These are phyloP conservation scores for Vulpes vulpes DNA, from an alignment of 2,113 vertebrate species.

Conservation along the genomic window DNA sequence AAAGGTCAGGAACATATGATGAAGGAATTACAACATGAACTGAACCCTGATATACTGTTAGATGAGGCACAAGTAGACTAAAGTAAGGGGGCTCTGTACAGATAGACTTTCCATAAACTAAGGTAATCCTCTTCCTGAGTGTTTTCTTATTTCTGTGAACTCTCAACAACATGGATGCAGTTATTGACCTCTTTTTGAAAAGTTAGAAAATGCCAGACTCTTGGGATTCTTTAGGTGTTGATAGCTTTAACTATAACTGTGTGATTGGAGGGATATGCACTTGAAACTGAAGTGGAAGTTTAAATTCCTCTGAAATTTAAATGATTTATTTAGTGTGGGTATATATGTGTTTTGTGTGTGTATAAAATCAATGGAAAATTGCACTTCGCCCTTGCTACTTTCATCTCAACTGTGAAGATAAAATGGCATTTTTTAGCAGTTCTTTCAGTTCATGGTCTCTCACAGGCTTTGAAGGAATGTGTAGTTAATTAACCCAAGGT, in stretches of 20 bases:
- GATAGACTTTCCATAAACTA: not conserved
- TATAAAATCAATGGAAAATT: constrained; percentile 52
- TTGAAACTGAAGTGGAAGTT: constrained; percentile 61
- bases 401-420: constrained; percentile 19
- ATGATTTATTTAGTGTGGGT: not conserved
- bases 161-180: not conserved
- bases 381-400: not conserved
- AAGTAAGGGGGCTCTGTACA: not conserved
- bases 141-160: constrained; percentile 34
- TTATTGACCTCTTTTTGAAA: constrained; percentile 5
- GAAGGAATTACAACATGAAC: not conserved
- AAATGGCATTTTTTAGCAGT: constrained; percentile 61
- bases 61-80: not conserved
- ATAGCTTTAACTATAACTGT: constrained; percentile 31
- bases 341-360: not conserved
- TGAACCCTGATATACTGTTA: not conserved
- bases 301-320: constrained; percentile 54
- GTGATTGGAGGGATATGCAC: not conserved
- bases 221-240: not conserved
- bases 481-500: constrained; percentile 62
- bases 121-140: not conserved
- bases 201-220: not conserved
- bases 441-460: not conserved
- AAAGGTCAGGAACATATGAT: not conserved
- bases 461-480: not conserved